Conservation (phyloP, 1,140 invertebrate genomes). For the Cryptotermes secundus region DNA sequence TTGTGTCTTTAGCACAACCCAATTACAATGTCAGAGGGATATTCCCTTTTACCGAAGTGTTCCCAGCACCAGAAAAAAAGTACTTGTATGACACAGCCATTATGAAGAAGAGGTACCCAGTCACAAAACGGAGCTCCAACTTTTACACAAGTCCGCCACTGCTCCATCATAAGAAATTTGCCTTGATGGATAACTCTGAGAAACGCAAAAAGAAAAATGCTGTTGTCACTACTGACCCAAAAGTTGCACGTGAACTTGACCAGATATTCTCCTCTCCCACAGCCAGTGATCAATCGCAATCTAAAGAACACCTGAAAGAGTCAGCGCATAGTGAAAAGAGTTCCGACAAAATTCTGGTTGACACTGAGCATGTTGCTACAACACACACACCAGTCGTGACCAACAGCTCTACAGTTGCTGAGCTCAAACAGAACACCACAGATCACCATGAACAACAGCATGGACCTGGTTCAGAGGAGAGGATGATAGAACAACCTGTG, state of each 20-base stretch:
- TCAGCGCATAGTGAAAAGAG: background rate
- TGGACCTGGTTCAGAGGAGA: background rate
- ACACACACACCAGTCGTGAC: background rate
- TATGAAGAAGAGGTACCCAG: constrained; percentile 21
- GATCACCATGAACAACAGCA: background rate
- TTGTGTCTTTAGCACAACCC: background rate
- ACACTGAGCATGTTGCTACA: background rate
- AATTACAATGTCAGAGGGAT: background rate
- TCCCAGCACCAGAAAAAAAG: background rate
- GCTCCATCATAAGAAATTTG: constrained; percentile 1
- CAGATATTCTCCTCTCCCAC: constrained; percentile 28
- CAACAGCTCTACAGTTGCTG: background rate
- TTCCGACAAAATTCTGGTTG: background rate
- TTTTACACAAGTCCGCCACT: constrained; percentile 28
- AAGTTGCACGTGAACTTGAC: constrained; percentile 27
- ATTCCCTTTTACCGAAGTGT: background rate
- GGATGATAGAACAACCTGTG: background rate
- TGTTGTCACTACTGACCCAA: constrained; percentile 30
- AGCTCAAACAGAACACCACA: background rate
- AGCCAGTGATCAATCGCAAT: background rate
- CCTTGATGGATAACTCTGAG: background rate
- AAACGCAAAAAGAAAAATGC: constrained; percentile 20
- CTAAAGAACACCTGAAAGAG: background rate
- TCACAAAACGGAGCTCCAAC: constrained; percentile 29
- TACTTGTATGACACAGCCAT: constrained; percentile 16